Conservation (phyloP, 2,113 vertebrate genomes). For the Elanoides forficatus region DNA sequence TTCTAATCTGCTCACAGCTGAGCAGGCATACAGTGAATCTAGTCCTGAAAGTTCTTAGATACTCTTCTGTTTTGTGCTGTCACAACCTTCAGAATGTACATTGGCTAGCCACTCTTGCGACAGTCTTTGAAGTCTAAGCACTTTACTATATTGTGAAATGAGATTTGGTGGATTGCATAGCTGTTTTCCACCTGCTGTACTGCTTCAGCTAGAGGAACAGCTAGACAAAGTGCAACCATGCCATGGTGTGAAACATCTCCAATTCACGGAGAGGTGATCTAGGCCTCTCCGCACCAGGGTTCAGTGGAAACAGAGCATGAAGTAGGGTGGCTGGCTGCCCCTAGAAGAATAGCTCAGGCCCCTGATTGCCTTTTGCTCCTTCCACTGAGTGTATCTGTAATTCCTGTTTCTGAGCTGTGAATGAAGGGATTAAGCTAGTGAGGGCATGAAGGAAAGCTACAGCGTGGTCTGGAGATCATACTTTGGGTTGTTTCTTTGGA, state of each 20-base stretch:
- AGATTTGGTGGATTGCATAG: neutral
- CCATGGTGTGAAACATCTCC: neutral
- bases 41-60: neutral
- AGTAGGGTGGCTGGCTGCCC: neutral
- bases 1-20: neutral
- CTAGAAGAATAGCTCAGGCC: neutral
- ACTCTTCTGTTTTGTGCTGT: neutral
- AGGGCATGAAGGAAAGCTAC: neutral
- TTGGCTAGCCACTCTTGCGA: neutral
- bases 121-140: neutral
- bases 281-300: neutral
- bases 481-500: neutral
- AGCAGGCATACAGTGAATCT: neutral
- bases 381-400: neutral
- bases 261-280: accelerated
- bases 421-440: neutral
- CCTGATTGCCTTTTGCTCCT: neutral
- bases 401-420: neutral
- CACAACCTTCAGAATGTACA: accelerated
- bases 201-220: neutral
- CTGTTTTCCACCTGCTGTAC: neutral
- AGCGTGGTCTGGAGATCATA: neutral
- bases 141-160: neutral
- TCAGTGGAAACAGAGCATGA: neutral
- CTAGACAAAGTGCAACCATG: accelerated